Conservation (phyloP, 1,140 invertebrate species). For the Bombus difficillimus region DNA sequence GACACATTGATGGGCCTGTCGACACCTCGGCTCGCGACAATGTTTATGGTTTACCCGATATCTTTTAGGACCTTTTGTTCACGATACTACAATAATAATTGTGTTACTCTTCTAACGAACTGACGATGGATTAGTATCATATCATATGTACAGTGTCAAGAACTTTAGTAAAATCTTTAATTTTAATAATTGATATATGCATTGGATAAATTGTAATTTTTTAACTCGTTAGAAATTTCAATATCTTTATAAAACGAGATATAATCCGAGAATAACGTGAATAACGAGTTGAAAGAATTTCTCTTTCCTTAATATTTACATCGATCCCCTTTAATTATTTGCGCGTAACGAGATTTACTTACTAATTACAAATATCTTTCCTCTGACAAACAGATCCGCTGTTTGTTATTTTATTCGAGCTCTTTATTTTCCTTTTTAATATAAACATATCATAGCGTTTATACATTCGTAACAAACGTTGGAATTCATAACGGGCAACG, state of each 20-base stretch:
- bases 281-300: neutral
- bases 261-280: neutral
- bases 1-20: too few relatives aligned
- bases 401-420: neutral
- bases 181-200: too few relatives aligned
- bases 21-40: too few relatives aligned
- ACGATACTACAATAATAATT: too few relatives aligned
- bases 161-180: too few relatives aligned
- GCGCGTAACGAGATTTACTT: neutral
- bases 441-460: neutral
- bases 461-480: neutral
- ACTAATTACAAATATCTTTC: slow-evolving; percentile 1
- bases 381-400: neutral
- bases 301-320: neutral
- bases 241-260: neutral
- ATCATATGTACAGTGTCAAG: too few relatives aligned
- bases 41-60: too few relatives aligned
- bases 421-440: neutral
- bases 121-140: too few relatives aligned
- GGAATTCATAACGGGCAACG: neutral
- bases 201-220: too few relatives aligned
- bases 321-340: neutral
- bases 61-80: too few relatives aligned
- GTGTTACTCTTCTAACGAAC: too few relatives aligned
- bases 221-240: too few relatives aligned